Evolutionary conservation across 2,797 vertebrate genomes (phyloP).

Genomic region (Clarias laeviceps): DNA sequence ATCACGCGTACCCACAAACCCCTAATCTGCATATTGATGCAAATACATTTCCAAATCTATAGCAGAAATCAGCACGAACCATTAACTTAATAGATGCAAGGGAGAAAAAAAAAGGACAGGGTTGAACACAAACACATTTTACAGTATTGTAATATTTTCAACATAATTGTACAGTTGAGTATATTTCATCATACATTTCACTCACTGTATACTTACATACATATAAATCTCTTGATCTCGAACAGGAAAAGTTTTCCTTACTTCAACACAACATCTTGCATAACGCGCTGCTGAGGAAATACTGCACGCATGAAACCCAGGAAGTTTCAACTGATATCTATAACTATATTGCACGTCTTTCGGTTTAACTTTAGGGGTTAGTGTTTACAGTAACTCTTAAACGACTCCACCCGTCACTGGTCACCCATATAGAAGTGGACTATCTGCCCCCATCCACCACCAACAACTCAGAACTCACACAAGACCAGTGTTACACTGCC

Average conservation of each 20-base stretch:
- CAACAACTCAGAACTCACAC: neutral
- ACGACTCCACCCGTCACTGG: conserved; percentile 53
- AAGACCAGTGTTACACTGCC: neutral
- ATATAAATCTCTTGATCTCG: neutral
- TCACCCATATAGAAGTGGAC: conserved; percentile 18
- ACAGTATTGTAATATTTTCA: neutral
- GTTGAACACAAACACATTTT: neutral
- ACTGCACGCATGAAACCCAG: neutral
- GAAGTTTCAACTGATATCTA: neutral
- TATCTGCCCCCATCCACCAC: conserved; percentile 3
- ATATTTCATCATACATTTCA: neutral
- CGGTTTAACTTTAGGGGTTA: neutral
- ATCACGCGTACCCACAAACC: neutral
- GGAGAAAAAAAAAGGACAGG: neutral
- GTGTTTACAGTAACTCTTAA: conserved; percentile 32
- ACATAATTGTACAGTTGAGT: neutral
- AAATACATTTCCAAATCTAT: neutral
- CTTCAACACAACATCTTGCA: neutral
- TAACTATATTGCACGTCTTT: neutral
- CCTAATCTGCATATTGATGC: neutral
- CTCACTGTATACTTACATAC: neutral
- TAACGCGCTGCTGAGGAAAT: neutral
- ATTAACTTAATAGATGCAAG: neutral
- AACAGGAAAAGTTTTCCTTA: neutral
- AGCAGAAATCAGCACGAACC: neutral